Evolutionary conservation across 2,113 vertebrate genomes (phyloP).

Genomic region (Chrysochloris asiatica): DNA sequence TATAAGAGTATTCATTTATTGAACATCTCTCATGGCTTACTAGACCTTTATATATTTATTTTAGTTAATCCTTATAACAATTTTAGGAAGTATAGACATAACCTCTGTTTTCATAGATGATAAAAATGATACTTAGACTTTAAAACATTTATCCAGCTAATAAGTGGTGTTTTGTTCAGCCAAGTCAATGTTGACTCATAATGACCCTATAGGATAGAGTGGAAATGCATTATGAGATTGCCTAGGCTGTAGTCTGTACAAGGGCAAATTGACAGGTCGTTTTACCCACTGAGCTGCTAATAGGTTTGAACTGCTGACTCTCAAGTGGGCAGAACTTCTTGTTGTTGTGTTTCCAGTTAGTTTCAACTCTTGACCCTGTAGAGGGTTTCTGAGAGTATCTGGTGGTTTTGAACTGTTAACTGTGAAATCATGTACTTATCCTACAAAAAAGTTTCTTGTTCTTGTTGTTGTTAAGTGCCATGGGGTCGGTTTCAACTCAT

Average conservation of each 20-base stretch:
- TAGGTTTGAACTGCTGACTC: not conserved
- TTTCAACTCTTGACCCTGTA: no score
- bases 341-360: no score
- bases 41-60: not conserved
- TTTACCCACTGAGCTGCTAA: not conserved
- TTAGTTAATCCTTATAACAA: slow-evolving; percentile 16
- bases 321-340: not conserved
- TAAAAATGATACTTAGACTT: not conserved
- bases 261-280: not conserved
- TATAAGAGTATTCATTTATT: slow-evolving; percentile 1
- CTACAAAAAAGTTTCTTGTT: no score
- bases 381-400: no score
- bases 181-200: not conserved
- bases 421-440: no score
- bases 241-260: not conserved
- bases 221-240: not conserved
- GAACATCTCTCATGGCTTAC: not conserved
- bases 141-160: not conserved
- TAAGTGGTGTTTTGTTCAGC: not conserved
- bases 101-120: not conserved
- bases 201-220: not conserved
- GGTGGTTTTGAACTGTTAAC: no score
- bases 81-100: not conserved
- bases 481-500: no score
- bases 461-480: no score